phyloP scores from a whole-genome alignment of 2,797 vertebrate genomes.

The Hyperoplus lanceolatus region DNA sequence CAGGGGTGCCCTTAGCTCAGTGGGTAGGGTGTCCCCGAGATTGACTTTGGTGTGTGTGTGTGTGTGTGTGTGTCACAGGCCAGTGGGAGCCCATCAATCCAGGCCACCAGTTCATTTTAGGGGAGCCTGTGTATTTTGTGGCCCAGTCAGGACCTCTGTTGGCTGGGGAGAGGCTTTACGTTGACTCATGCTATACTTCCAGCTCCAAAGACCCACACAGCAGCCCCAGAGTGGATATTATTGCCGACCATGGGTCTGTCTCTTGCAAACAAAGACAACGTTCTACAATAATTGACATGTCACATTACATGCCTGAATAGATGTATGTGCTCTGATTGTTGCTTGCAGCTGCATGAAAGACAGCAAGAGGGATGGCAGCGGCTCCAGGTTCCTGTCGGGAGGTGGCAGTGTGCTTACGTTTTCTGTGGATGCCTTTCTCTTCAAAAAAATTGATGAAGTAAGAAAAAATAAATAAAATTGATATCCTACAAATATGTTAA shows the following conservation, averaged over 20 bases:
- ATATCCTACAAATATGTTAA: neutral
- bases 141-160: constrained; percentile 45
- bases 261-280: neutral
- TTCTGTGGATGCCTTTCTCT: constrained; percentile 78
- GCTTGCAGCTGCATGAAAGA: constrained; percentile 80
- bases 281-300: neutral
- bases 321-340: constrained; percentile 5
- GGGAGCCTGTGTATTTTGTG: constrained; percentile 75
- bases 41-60: neutral
- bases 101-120: constrained; percentile 60
- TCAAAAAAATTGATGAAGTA: constrained; percentile 67
- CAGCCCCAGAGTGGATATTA: constrained; percentile 63
- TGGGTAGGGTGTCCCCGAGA: neutral
- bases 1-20: no score
- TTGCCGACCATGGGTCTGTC: constrained; percentile 77
- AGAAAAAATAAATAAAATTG: neutral
- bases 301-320: neutral
- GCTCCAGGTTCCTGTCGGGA: constrained; percentile 63
- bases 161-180: constrained; percentile 67
- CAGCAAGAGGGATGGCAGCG: constrained; percentile 75
- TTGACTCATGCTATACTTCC: constrained; percentile 75
- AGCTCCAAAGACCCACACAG: constrained; percentile 59
- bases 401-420: constrained; percentile 64
- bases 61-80: constrained; percentile 39
- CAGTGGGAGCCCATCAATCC: constrained; percentile 67